These are phyloP conservation scores for Aporophyla nigra DNA, from an alignment of 2,888 invertebrate species.

Conservation along the genomic window DNA sequence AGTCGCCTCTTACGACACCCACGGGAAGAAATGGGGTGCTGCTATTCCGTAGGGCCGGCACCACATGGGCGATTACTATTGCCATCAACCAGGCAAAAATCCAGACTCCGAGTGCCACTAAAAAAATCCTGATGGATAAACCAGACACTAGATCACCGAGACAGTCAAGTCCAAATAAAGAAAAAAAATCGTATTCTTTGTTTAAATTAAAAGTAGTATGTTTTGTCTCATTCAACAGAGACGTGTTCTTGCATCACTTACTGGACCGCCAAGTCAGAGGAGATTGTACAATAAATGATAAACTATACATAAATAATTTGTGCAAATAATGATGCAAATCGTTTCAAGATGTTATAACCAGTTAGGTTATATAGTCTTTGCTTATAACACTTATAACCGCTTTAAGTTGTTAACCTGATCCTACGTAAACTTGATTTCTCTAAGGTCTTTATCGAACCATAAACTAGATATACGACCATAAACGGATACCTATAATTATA, in stretches of 20 bases:
- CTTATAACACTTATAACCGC: not conserved
- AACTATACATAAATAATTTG: conserved; percentile 18
- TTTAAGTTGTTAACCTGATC: conserved; percentile 23
- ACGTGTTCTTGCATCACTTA: conserved; percentile 51
- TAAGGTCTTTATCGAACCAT: conserved; percentile 1
- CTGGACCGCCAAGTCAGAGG: not conserved
- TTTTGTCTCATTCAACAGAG: conserved; percentile 33
- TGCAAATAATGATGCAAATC: conserved; percentile 46
- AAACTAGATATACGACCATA: conserved; percentile 3
- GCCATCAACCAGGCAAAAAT: too few species aligned
- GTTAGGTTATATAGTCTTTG: not conserved
- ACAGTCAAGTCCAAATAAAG: not conserved
- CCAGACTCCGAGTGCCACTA: too few species aligned
- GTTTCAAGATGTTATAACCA: conserved; percentile 26
- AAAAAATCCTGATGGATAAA: too few species aligned
- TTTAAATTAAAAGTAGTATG: conserved; percentile 3
- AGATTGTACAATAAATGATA: conserved; percentile 33
- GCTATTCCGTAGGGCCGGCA: too few species aligned
- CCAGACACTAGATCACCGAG: not conserved
- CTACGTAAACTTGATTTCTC: conserved; percentile 30
- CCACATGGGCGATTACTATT: too few species aligned
- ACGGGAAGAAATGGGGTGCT: too few species aligned
- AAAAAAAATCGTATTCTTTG: not conserved
- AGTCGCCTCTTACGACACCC: too few species aligned
- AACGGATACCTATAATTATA: conserved; percentile 1